phyloP scores from a whole-genome alignment of 1,140 invertebrate genomes.

The Diuraphis noxia region DNA sequence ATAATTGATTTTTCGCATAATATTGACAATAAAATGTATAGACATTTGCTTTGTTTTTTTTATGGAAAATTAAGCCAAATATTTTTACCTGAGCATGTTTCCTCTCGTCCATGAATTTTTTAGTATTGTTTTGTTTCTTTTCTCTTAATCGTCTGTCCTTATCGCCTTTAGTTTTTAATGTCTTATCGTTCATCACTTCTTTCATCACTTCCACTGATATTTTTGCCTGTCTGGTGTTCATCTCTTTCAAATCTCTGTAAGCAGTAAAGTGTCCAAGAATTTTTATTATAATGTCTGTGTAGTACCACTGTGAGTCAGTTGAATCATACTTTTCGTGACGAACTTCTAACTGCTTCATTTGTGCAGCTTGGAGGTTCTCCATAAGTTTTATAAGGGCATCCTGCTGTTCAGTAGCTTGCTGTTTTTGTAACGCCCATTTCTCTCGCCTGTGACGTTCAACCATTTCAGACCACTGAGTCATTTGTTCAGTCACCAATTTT shows the following conservation, averaged over 20 bases:
- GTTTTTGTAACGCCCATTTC: slow-evolving; percentile 83
- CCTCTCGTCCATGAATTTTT: slow-evolving; percentile 97
- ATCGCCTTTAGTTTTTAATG: slow-evolving; percentile 94
- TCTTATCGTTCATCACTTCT: slow-evolving; percentile 94
- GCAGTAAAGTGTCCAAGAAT: not conserved
- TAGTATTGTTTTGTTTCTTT: slow-evolving; percentile 98
- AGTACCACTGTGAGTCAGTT: not conserved
- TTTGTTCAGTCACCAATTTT: slow-evolving; percentile 85
- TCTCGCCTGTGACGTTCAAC: slow-evolving; percentile 86
- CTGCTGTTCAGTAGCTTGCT: slow-evolving; percentile 82
- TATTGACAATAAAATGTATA: not conserved
- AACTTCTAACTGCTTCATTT: slow-evolving; percentile 87
- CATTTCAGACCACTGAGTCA: slow-evolving; percentile 90
- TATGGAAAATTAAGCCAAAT: not conserved
- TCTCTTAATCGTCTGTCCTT: slow-evolving; percentile 91
- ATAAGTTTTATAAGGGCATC: slow-evolving; percentile 85
- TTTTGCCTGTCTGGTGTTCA: slow-evolving; percentile 94
- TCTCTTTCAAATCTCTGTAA: slow-evolving; percentile 88
- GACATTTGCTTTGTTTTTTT: not conserved
- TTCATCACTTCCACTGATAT: slow-evolving; percentile 95
- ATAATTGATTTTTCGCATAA: not conserved
- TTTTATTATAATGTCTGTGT: not conserved
- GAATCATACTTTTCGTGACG: slow-evolving; percentile 79
- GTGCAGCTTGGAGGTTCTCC: slow-evolving; percentile 78
- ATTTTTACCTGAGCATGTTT: slow-evolving; percentile 68